Conservation (phyloP, 1,140 invertebrate genomes). For the Trigoniulus corallinus region DNA sequence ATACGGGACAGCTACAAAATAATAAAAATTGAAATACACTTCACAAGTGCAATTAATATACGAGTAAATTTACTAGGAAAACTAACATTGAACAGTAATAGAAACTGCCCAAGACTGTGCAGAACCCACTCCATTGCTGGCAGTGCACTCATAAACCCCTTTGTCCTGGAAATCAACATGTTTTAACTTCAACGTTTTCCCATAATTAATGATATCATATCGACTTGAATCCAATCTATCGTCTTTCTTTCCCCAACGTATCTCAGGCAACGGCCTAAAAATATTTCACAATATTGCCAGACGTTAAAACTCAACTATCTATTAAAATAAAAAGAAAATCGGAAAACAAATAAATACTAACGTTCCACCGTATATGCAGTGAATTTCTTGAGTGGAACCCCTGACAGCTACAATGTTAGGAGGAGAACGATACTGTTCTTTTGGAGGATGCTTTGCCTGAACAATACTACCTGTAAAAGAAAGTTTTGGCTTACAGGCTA, state of each 20-base stretch:
- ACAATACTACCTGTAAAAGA: slow-evolving; percentile 30
- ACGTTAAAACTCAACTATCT: slow-evolving; percentile 25
- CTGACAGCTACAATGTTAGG: slow-evolving; percentile 67
- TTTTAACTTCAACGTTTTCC: slow-evolving; percentile 75
- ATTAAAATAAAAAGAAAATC: neutral
- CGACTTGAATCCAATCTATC: slow-evolving; percentile 41
- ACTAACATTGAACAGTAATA: slow-evolving; percentile 49
- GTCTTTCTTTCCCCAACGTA: slow-evolving; percentile 63
- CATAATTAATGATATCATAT: slow-evolving; percentile 64
- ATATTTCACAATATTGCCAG: too few species aligned
- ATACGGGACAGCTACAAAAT: slow-evolving; percentile 44
- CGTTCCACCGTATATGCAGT: slow-evolving; percentile 81
- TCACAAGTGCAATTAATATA: neutral
- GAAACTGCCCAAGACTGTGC: slow-evolving; percentile 68
- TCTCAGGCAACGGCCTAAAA: slow-evolving; percentile 32
- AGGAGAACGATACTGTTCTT: slow-evolving; percentile 62
- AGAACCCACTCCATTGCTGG: slow-evolving; percentile 71
- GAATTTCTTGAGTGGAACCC: slow-evolving; percentile 62
- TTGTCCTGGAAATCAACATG: slow-evolving; percentile 69
- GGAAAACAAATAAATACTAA: slow-evolving; percentile 30
- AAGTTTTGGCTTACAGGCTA: too few species aligned
- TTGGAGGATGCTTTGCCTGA: slow-evolving; percentile 57
- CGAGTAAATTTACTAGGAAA: neutral
- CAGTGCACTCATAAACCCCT: slow-evolving; percentile 76
- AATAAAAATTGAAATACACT: neutral